These are phyloP conservation scores for Progne subis DNA, from an alignment of 2,113 vertebrate species.

Conservation along the genomic window DNA sequence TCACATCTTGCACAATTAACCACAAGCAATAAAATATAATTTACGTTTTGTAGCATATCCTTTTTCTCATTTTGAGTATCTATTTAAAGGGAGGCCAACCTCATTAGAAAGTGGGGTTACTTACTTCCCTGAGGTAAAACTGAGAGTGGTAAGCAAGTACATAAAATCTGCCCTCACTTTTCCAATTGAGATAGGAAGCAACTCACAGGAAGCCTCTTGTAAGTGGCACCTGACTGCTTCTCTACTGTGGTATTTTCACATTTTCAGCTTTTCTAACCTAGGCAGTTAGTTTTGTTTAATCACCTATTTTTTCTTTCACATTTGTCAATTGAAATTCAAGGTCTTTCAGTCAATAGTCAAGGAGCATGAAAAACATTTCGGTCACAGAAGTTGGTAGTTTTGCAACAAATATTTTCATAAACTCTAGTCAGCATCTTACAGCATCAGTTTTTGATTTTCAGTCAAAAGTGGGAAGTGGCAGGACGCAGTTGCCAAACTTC, in stretches of 20 bases:
- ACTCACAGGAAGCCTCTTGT: neutral
- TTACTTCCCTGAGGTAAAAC: neutral
- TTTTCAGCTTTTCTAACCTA: constrained; percentile 14
- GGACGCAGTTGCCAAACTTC: neutral
- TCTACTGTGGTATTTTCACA: neutral
- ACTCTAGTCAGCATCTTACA: neutral
- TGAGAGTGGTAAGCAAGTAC: neutral
- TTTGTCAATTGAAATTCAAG: neutral
- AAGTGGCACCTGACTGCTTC: neutral
- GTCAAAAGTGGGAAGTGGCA: neutral
- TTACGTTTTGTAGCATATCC: neutral
- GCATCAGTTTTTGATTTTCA: neutral
- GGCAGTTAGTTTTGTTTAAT: neutral
- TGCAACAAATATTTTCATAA: neutral
- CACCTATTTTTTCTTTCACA: neutral
- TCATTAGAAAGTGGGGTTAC: neutral
- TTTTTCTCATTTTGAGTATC: neutral
- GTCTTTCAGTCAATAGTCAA: neutral
- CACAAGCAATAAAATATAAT: neutral
- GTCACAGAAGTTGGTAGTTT: neutral
- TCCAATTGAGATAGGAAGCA: neutral
- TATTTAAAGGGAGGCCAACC: neutral
- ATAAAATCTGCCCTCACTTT: neutral
- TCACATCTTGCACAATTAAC: neutral
- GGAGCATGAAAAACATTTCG: neutral